Evolutionary conservation across 2,113 vertebrate species (phyloP).

Genomic region (Psophia crepitans): DNA sequence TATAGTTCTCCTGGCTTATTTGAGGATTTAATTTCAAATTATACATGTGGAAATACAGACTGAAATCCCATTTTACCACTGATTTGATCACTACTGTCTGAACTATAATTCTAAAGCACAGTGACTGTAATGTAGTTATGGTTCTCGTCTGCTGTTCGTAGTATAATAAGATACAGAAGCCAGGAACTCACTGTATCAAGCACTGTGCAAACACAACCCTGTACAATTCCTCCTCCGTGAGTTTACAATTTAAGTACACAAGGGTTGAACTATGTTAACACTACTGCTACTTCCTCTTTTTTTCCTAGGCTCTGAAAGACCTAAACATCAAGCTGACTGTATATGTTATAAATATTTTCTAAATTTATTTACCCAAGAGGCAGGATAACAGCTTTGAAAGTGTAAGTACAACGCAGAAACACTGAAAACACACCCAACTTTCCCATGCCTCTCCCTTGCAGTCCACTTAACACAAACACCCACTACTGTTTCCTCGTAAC

Average conservation of each 20-base stretch:
- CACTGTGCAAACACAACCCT: not conserved
- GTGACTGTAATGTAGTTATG: not conserved
- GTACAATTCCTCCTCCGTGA: not conserved
- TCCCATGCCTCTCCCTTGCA: not conserved
- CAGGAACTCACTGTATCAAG: not conserved
- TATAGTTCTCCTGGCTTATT: not conserved
- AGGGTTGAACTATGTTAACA: conserved; percentile 29
- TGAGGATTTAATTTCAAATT: conserved; percentile 41
- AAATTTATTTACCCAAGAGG: conserved; percentile 30
- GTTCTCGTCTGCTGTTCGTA: conserved; percentile 16
- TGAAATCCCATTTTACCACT: conserved; percentile 20
- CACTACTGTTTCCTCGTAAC: not conserved
- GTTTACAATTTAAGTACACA: conserved; percentile 47
- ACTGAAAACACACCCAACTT: not conserved
- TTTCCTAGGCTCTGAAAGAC: not conserved
- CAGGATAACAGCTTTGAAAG: conserved; percentile 10
- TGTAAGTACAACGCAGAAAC: not conserved
- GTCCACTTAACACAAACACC: not conserved
- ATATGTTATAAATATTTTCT: conserved; percentile 49
- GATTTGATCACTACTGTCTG: conserved; percentile 7
- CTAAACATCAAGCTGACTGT: conserved; percentile 29
- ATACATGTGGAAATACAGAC: not conserved
- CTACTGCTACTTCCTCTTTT: conserved; percentile 8
- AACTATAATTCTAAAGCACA: conserved; percentile 34
- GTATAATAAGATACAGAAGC: conserved; percentile 46